Percentiles rank a stretch among this genome's conserved stretches.
Evolutionary conservation across 2,888 invertebrate species (phyloP).

Genomic region (Augochlorella aurata): DNA sequence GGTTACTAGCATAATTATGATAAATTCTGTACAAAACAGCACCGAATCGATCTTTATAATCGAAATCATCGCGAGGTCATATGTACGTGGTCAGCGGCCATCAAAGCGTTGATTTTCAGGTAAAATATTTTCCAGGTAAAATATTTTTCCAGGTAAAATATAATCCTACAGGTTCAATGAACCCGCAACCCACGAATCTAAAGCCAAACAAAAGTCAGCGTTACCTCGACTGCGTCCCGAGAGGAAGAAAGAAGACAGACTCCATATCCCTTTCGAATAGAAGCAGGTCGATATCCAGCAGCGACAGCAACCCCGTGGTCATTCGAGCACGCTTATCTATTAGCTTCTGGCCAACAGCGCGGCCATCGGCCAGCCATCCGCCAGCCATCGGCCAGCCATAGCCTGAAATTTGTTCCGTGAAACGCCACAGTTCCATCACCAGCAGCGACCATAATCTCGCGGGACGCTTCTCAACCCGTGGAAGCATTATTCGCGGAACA

Average conservation of each 20-base stretch:
- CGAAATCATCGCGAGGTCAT: no score
- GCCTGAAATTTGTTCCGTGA: conserved; percentile 48
- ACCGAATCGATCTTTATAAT: no score
- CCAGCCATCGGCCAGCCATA: conserved; percentile 63
- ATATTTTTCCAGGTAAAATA: no score
- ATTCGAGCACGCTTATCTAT: conserved; percentile 67
- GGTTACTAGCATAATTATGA: no score
- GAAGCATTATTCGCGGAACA: conserved; percentile 19
- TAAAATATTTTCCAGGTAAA: no score
- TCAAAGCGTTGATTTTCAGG: no score
- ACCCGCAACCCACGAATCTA: no score
- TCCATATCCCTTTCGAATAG: not conserved
- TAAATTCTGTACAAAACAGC: no score
- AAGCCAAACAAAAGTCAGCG: no score
- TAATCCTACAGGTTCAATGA: no score
- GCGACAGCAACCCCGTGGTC: conserved; percentile 23
- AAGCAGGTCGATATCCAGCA: conserved; percentile 57
- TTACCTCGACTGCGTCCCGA: no score
- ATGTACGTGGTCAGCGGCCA: no score
- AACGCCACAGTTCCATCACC: conserved; percentile 6
- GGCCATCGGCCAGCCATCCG: conserved; percentile 67
- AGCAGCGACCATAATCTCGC: conserved; percentile 42
- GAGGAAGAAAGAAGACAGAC: not conserved
- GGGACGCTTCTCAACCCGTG: not conserved
- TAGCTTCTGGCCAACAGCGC: conserved; percentile 59